Evolutionary conservation across 2,888 invertebrate genomes (phyloP).

Genomic region (Augochlorella aurata): DNA sequence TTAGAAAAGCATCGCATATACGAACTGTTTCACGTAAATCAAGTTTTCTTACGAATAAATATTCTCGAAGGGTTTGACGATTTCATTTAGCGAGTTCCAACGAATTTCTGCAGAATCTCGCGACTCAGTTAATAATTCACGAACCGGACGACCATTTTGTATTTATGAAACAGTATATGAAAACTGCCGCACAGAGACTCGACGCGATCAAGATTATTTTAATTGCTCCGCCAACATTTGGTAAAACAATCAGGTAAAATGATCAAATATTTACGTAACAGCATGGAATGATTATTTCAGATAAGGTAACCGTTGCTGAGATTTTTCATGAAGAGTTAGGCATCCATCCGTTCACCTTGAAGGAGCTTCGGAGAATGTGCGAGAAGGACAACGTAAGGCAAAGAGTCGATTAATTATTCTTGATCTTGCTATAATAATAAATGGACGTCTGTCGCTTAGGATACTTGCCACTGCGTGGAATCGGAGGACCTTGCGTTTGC

Average conservation of each 20-base stretch:
- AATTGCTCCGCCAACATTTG: conserved; percentile 83
- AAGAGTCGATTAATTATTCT: neutral
- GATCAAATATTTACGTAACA: neutral
- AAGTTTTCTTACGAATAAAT: neutral
- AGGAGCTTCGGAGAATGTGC: conserved; percentile 51
- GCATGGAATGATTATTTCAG: conserved; percentile 46
- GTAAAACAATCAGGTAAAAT: conserved; percentile 52
- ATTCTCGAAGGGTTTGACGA: neutral
- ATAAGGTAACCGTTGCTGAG: conserved; percentile 65
- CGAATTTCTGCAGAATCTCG: conserved; percentile 83
- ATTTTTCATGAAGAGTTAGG: conserved; percentile 65
- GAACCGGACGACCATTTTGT: conserved; percentile 86
- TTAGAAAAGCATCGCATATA: conserved; percentile 86
- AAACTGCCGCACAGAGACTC: conserved; percentile 82
- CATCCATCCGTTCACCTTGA: conserved; percentile 59
- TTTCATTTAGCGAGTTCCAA: neutral
- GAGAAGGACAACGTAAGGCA: conserved; percentile 28
- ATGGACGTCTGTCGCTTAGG: conserved; percentile 37
- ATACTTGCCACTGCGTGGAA: conserved; percentile 42
- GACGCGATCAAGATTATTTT: conserved; percentile 84
- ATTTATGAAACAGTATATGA: conserved; percentile 85
- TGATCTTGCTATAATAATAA: neutral
- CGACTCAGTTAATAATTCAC: conserved; percentile 84
- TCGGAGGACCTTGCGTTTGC: conserved; percentile 74
- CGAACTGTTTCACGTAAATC: conserved; percentile 85